Evolutionary conservation across 2,797 vertebrate species (phyloP), one percentile per base, ranked within the genome.

Genomic region (Anguilla megastoma): DNA sequence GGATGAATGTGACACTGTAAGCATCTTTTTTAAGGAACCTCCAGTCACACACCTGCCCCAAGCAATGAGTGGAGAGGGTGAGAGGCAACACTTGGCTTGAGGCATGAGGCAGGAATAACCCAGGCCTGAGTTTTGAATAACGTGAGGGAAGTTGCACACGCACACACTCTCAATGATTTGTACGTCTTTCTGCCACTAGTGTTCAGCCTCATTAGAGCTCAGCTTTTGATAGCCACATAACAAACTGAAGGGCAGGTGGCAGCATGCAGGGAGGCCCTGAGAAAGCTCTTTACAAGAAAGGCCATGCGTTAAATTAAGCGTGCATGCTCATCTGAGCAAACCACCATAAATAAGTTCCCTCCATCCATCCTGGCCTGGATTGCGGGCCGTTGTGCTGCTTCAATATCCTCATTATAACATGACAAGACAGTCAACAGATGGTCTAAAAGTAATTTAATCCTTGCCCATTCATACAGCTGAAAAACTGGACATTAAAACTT

Each of bases 171-270:
- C 87, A 88, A 93, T 92, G 88, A 91, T 94, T 93, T 93, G 93
- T 90, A 91, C 88, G 85, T 91, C 92, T 93, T 90, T 91, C 8
- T 91, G 50, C 27, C 16, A 90, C 91, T 90, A 91, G 93, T 93
- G 93, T 89, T 89, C 90, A 87, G 88, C 90, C 90, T 89, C 69
- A 91, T 91, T 93, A 86, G 88, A 89, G 87, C 91, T 89, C 21
- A 1, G 84, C 87, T 88, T 93, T 94, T 94, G 93, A 94, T 94
- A 93, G 87, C 88, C 76, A 90, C 90, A 92, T 92, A 92, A 91
- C 90, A 94, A 92, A 90, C 89, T 88, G 86, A 90, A 91, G 90
- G 89, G 90, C 92, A 92, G 92, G 91, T 91, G 92, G 91, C 87
- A 45, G 87, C 89, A 91, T 91, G 88, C 90, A 90, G 90, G 91